Base-by-base conservation (phyloP, 1,140 invertebrate species). In the Arctopsyche grandis region DNA sequence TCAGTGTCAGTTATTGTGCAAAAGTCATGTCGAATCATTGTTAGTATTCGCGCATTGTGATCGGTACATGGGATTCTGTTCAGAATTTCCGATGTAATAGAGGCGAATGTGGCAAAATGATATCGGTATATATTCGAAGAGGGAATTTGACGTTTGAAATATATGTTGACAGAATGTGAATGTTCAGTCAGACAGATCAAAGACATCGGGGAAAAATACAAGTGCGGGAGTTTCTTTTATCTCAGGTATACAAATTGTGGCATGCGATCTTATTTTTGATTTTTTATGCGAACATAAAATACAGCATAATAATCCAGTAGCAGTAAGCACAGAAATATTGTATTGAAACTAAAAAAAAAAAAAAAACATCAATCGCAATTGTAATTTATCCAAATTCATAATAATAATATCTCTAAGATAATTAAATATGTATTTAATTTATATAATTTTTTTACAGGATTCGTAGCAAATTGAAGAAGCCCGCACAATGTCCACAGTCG, bases 151-250 rank as follows among this genome's bases (percentile, higher is more conserved):
- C 77, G 71, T 79, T 63, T 70, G 76, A 76, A 63, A 80, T 63
- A 75, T n/a, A 24, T 82, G 80, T 82, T 80, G 81, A 80, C 78
- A 80, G 76, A 76, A 82, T 80, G 79, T 69, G 73, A 82, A 82
- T 82, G 81, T 71, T 78, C 81, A 82, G 78, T 79, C 71, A 80
- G 66, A 78, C 79, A 80, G 81, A 82, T 82, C 81, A 82, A 82
- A 82, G 81, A 76, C 52, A 80, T 76, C 78, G 69, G 46, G 79
- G 69, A 77, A 63, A 82, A 77, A 80, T 52, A 24, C 12, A 56
- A 26, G 22, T 48, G 48, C 44, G 9, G 38, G 26, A 21, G 5
- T 16, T 73, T 29, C 19, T 46, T 48, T 22, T 73, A 73, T n/a
- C n/a, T 22, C 14, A 69, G 24, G 21, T 22, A 38, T 3, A 46